Evolutionary conservation across 2,888 invertebrate genomes (phyloP).

Genomic region (Pterostichus madidus): DNA sequence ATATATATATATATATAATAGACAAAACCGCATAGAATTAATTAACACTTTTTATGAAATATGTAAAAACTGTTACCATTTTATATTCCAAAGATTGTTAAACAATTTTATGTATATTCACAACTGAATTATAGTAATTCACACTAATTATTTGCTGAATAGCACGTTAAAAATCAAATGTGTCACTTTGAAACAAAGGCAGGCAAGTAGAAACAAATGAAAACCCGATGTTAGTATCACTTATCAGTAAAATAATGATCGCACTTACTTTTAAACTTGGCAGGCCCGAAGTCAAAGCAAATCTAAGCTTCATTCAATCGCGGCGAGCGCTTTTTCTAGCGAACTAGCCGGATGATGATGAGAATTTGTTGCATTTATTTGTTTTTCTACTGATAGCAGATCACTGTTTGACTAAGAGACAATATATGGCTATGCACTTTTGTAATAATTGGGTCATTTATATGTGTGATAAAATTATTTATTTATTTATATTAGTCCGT

Average conservation of each 20-base stretch:
- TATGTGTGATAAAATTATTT: too few species aligned
- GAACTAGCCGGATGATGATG: not conserved
- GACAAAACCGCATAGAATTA: too few species aligned
- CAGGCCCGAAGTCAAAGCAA: conserved; percentile 39
- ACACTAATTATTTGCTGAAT: not conserved
- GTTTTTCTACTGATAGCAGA: conserved; percentile 39
- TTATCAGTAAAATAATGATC: conserved; percentile 20
- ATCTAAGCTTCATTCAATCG: conserved; percentile 39
- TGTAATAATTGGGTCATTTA: conserved; percentile 18
- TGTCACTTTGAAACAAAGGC: too few species aligned
- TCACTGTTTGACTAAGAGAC: conserved; percentile 14
- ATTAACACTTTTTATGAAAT: too few species aligned
- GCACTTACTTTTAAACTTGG: conserved; percentile 37
- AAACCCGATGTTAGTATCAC: conserved; percentile 18
- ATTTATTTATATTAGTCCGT: too few species aligned
- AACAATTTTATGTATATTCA: not conserved
- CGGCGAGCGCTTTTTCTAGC: conserved; percentile 18
- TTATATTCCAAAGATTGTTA: not conserved
- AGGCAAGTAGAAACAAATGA: not conserved
- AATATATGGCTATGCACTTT: conserved; percentile 33
- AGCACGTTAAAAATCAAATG: too few species aligned
- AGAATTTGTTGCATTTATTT: conserved; percentile 50
- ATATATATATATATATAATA: too few species aligned
- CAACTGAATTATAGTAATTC: not conserved
- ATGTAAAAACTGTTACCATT: not conserved